Evolutionary conservation across 2,888 invertebrate genomes (phyloP), one percentile per base, ranked within the genome.

Genomic region (Holacanthella duospinosa): DNA sequence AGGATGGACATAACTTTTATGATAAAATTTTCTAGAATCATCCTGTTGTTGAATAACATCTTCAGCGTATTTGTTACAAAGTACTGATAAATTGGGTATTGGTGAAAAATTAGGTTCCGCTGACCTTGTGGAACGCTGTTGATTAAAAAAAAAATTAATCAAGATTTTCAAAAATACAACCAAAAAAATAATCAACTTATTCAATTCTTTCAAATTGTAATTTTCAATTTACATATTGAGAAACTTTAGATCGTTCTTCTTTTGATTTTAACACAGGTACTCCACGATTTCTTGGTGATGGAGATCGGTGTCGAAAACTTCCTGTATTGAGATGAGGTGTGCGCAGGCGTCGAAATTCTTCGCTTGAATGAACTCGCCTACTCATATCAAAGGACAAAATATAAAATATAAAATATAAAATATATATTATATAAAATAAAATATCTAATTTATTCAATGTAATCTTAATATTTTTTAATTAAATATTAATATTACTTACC

Each of bases 311-410:
- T 9, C 28, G 24, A n/a, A 55, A 55, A 26, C 55, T 55, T 4
- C 29, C 55, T 6, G 28, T 55, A 6, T 6, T 9, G 6, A 55
- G 27, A 29, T 55, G 27, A 6, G 27, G 4, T 4, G 4, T 26
- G 16, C 29, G 25, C 24, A 12, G 9, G 27, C 29, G 55, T 56
- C 53, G 59, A 29, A 72, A 59, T 55, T 72, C 68, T 43, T 72
- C 72, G 55, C 70, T 69, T 61, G 72, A 72, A 66, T 71, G 70
- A 54, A 66, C 71, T 64, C 72, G 65, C 60, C 72, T 71, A 62
- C 24, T 29, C 36, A n/a, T n/a, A n/a, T n/a, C n/a, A n/a, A n/a
- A n/a, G n/a, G n/a, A n/a, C n/a, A n/a, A n/a, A n/a, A n/a, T n/a
- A n/a, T n/a, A n/a, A n/a, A n/a, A n/a, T n/a, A n/a, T n/a, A n/a